Percentiles rank a stretch among this genome's conserved stretches.
phyloP scores from a whole-genome alignment of 2,113 vertebrate genomes.

The Lasiurus cinereus region DNA sequence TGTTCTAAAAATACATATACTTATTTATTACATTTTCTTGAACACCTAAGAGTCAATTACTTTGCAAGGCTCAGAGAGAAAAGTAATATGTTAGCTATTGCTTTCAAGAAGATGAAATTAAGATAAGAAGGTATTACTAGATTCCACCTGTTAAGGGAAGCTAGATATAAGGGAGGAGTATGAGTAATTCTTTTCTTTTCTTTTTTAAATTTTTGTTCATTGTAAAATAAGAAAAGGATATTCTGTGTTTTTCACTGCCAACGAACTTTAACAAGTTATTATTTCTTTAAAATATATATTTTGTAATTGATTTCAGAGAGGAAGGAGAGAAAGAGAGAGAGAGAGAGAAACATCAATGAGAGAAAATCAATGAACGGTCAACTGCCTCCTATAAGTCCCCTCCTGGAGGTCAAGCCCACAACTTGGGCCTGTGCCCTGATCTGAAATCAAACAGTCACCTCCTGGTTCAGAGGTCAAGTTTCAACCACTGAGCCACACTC shows the following conservation, averaged over 20 bases:
- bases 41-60: neutral
- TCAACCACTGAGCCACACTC: too few relatives aligned
- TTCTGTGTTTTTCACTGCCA: neutral
- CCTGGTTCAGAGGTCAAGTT: too few relatives aligned
- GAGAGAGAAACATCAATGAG: too few relatives aligned
- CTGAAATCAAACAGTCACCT: too few relatives aligned
- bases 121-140: neutral
- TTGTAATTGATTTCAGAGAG: too few relatives aligned
- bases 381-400: too few relatives aligned
- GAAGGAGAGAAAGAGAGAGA: too few relatives aligned
- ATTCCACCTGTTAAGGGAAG: neutral
- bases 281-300: neutral
- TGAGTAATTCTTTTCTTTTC: neutral
- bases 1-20: neutral
- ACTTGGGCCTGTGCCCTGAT: too few relatives aligned
- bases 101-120: neutral
- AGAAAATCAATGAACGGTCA: too few relatives aligned
- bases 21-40: slow-evolving; percentile 1
- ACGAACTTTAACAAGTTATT: neutral
- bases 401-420: too few relatives aligned
- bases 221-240: neutral
- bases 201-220: neutral
- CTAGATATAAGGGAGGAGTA: neutral
- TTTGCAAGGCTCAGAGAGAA: neutral
- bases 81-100: neutral